phyloP scores from a whole-genome alignment of 92 coral and sea anemone genomes.

The Virgularia gustaviana region DNA sequence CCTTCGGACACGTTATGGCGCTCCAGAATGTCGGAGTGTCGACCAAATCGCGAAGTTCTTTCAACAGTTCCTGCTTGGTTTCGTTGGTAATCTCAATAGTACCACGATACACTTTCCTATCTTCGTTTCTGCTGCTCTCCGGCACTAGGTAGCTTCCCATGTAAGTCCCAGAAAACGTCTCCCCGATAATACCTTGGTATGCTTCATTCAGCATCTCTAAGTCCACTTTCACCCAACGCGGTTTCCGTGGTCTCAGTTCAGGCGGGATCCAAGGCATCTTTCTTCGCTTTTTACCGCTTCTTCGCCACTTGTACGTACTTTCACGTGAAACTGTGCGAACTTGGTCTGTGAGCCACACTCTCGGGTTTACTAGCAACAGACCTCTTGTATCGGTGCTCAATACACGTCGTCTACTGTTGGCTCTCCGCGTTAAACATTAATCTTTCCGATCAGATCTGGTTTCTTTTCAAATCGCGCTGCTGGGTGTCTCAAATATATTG shows the following conservation, averaged over 20 bases:
- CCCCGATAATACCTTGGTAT: conserved; percentile 28
- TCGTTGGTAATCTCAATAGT: conserved; percentile 11
- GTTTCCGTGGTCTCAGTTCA: conserved; percentile 8
- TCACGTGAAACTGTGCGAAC: no score
- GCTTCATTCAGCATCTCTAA: conserved; percentile 3
- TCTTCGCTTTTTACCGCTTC: no score
- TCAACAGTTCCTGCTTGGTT: conserved; percentile 7
- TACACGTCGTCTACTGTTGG: no score
- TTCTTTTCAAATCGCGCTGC: no score
- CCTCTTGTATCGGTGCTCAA: no score
- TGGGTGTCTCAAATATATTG: no score
- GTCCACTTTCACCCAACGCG: conserved; percentile 26
- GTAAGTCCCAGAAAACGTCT: conserved; percentile 38
- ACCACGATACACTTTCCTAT: conserved; percentile 25
- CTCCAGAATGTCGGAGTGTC: conserved; percentile 33
- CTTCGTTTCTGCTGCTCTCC: conserved; percentile 17
- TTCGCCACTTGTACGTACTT: no score
- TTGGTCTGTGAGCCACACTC: no score
- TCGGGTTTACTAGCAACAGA: no score
- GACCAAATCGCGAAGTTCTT: conserved; percentile 8
- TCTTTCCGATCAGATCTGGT: no score
- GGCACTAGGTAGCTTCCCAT: conserved; percentile 27
- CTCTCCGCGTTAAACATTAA: no score
- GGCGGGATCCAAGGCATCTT: conserved; percentile 40
- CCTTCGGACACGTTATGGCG: conserved; percentile 3